Evolutionary conservation across 1,140 invertebrate genomes (phyloP).

Genomic region (Chionoecetes opilio): DNA sequence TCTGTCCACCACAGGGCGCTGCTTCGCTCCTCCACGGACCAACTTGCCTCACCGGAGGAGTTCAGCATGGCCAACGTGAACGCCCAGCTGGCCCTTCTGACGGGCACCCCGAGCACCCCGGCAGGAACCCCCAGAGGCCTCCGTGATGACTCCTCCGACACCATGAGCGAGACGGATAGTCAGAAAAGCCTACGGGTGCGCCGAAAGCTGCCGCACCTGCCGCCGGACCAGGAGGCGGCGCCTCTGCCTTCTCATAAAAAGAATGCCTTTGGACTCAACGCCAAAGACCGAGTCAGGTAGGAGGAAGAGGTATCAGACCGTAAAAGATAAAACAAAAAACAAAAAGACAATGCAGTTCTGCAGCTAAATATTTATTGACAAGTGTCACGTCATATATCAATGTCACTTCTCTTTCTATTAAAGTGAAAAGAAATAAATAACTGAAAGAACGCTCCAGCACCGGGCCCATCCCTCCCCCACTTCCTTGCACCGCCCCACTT

Average conservation of each 20-base stretch:
- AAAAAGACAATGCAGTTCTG: background rate
- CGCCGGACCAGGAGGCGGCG: conserved; percentile 86
- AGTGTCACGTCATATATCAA: background rate
- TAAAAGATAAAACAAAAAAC: conserved; percentile 46
- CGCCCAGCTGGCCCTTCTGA: conserved; percentile 77
- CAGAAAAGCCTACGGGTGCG: conserved; percentile 86
- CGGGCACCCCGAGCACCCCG: conserved; percentile 78
- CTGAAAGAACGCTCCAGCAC: conserved; percentile 60
- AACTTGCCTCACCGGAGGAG: conserved; percentile 79
- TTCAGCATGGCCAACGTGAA: conserved; percentile 69
- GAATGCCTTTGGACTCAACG: conserved; percentile 81
- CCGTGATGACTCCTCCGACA: conserved; percentile 85
- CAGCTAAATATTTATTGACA: conserved; percentile 13
- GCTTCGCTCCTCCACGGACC: conserved; percentile 78
- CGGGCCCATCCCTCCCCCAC: background rate
- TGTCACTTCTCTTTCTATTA: conserved; percentile 22
- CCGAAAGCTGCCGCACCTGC: conserved; percentile 86
- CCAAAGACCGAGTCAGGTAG: conserved; percentile 83
- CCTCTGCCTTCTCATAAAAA: conserved; percentile 84
- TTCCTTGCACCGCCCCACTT: background rate
- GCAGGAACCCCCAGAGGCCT: conserved; percentile 79
- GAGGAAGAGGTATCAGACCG: conserved; percentile 66
- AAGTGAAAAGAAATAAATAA: conserved; percentile 34
- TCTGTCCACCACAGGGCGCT: conserved; percentile 73
- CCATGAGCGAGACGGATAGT: conserved; percentile 85